Conservation (phyloP, 2,113 vertebrate species). For the Oreocharis arfaki region DNA sequence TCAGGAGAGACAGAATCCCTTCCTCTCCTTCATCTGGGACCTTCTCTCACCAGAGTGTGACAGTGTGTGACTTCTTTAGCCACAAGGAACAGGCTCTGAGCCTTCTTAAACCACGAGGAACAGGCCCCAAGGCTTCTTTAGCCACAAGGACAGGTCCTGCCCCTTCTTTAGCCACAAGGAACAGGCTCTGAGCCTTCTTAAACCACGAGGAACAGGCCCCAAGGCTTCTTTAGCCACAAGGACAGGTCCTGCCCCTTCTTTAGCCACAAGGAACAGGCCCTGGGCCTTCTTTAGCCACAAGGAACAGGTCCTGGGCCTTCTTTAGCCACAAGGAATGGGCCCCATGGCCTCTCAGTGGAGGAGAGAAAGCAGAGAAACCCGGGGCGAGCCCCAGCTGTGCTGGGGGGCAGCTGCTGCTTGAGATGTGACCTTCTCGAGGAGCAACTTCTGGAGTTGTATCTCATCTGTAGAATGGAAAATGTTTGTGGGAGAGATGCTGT, state of each 20-base stretch:
- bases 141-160: no score
- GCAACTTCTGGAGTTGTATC: not conserved
- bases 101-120: not conserved
- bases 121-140: accelerated
- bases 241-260: accelerated
- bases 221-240: not conserved
- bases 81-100: not conserved
- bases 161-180: not conserved
- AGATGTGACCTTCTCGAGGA: not conserved
- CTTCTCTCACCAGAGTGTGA: not conserved
- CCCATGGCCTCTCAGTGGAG: not conserved
- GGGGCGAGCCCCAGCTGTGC: not conserved
- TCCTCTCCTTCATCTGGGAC: not conserved
- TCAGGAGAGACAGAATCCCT: not conserved
- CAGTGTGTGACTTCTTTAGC: not conserved
- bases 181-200: not conserved
- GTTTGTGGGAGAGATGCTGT: not conserved
- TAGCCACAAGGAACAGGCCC: not conserved
- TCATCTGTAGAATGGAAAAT: not conserved
- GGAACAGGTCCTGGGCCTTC: not conserved
- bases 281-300: not conserved
- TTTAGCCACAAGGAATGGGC: not conserved
- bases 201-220: not conserved
- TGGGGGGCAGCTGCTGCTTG: not conserved
- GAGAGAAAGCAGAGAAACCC: not conserved